phyloP scores from a whole-genome alignment of 2,888 invertebrate genomes.

The Nowickia ferox region DNA sequence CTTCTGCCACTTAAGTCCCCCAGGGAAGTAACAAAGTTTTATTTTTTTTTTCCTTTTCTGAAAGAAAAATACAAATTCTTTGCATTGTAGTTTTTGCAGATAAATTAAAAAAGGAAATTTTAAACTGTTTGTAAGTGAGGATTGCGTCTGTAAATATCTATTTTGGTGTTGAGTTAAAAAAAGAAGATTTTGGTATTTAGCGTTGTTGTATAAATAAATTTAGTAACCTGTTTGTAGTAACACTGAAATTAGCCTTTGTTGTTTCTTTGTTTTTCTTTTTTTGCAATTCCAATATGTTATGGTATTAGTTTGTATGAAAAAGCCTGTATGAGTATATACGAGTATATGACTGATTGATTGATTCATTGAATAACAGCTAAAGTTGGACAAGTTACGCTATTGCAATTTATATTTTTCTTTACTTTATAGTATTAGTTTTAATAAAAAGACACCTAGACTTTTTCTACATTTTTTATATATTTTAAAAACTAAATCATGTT shows the following conservation, averaged over 20 bases:
- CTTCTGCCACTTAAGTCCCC: conserved; percentile 31
- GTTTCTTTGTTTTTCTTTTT: background rate
- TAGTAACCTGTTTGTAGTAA: background rate
- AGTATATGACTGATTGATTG: background rate
- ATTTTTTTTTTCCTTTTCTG: background rate
- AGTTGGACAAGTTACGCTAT: background rate
- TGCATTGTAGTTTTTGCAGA: background rate
- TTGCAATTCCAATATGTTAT: background rate
- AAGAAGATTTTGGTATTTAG: background rate
- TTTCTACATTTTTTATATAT: too few species aligned
- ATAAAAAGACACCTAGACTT: too few species aligned
- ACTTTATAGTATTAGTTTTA: too few species aligned
- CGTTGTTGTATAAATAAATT: conserved; percentile 4
- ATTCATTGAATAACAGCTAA: background rate
- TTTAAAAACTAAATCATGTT: too few species aligned
- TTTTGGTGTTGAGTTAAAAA: background rate
- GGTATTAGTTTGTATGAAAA: too few species aligned
- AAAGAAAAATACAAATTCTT: conserved; percentile 6
- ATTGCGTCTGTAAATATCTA: conserved; percentile 1
- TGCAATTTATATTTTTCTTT: background rate
- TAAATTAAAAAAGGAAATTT: conserved; percentile 27
- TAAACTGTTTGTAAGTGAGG: background rate
- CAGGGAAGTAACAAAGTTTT: conserved; percentile 12
- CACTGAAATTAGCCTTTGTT: background rate
- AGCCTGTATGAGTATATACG: too few species aligned